These are phyloP conservation scores for Lepus oiostolus DNA, from an alignment of 2,797 vertebrate genomes.

Conservation along the genomic window DNA sequence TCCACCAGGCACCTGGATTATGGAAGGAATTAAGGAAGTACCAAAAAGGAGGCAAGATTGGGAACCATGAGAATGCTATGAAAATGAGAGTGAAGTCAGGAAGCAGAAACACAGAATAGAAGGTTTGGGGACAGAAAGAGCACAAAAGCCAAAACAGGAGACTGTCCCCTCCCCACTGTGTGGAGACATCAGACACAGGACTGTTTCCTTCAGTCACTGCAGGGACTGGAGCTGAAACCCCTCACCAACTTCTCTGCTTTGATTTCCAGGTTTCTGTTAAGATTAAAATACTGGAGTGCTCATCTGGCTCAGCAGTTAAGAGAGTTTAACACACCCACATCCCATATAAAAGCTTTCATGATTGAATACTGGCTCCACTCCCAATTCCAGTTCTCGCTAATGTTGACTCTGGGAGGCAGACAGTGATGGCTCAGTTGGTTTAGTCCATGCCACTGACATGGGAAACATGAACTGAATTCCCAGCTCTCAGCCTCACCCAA, in stretches of 20 bases:
- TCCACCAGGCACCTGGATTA: not conserved
- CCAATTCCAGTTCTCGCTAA: no score
- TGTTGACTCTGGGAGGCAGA: no score
- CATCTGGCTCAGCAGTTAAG: no score
- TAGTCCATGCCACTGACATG: no score
- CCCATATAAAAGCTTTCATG: no score
- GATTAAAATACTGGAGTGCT: not conserved
- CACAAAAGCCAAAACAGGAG: not conserved
- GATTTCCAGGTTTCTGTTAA: not conserved
- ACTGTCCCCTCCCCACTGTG: not conserved
- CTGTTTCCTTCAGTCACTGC: not conserved
- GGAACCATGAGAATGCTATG: not conserved
- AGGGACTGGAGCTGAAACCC: not conserved
- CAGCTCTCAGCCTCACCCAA: no score
- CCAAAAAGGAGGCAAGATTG: accelerated
- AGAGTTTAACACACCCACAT: no score
- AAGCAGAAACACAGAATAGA: not conserved
- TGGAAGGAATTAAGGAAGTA: not conserved
- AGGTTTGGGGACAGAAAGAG: not conserved
- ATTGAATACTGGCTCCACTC: no score
- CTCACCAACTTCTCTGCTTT: not conserved
- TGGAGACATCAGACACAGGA: not conserved
- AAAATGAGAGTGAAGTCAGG: not conserved
- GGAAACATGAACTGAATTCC: no score
- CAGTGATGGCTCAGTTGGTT: no score